Evolutionary conservation across 2,888 invertebrate genomes (phyloP).

Genomic region (Branchellion lobata): DNA sequence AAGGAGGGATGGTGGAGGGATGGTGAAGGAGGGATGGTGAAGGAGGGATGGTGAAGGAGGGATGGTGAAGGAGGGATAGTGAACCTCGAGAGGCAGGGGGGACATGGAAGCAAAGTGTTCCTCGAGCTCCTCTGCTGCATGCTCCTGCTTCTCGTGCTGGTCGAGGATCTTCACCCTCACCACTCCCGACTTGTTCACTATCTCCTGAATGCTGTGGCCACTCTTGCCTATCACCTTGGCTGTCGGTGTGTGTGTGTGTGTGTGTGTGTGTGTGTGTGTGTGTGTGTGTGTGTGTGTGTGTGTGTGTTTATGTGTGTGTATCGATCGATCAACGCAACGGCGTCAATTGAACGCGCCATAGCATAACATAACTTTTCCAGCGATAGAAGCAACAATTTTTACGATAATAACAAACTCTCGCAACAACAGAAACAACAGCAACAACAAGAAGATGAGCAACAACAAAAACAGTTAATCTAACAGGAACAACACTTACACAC

Average conservation of each 20-base stretch:
- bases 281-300: conserved; percentile 17
- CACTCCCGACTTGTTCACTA: conserved; percentile 98
- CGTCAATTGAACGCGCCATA: conserved; percentile 10
- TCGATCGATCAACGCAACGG: background rate
- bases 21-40: too few species aligned
- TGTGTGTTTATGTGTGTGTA: background rate
- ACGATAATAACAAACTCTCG: too few species aligned
- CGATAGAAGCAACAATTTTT: background rate
- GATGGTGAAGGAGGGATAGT: too few species aligned
- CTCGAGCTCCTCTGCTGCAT: background rate
- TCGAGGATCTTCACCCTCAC: conserved; percentile 93
- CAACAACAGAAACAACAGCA: too few species aligned
- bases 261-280: background rate
- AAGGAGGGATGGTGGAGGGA: too few species aligned
- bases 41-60: too few species aligned
- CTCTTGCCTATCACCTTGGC: conserved; percentile 83
- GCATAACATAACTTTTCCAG: background rate
- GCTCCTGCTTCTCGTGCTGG: conserved; percentile 67
- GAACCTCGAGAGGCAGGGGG: background rate
- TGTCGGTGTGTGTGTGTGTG: conserved; percentile 48
- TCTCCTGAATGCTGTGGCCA: conserved; percentile 91
- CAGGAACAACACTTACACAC: conserved; percentile 70
- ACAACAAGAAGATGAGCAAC: background rate
- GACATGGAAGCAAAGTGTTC: background rate
- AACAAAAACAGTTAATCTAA: background rate